A percentile compares a stretch with the other conserved stretches of the same genome.
phyloP scores from a whole-genome alignment of 2,113 vertebrate species.

The Callipepla californica region DNA sequence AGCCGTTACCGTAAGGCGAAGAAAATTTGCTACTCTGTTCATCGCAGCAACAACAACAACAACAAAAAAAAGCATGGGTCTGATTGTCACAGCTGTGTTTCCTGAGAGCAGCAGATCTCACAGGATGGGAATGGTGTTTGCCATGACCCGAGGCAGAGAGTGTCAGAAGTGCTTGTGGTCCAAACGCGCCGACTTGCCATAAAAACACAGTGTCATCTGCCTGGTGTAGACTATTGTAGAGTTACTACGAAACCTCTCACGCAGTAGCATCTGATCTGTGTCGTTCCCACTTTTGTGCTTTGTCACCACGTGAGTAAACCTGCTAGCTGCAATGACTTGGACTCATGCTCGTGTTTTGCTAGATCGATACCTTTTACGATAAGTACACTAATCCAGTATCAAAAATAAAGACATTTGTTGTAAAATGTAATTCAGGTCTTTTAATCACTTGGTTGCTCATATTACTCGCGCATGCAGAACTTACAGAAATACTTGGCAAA shows the following conservation, averaged over 20 bases:
- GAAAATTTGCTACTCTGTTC: not conserved
- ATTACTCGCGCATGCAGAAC: no score
- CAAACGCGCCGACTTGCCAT: slow-evolving; percentile 15
- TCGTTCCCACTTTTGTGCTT: slow-evolving; percentile 37
- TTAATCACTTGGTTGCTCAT: not conserved
- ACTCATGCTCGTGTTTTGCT: slow-evolving; percentile 58
- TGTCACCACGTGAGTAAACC: not conserved
- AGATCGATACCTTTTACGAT: slow-evolving; percentile 48
- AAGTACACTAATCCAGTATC: slow-evolving; percentile 22
- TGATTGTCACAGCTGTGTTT: not conserved
- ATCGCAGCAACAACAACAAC: not conserved
- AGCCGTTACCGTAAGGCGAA: slow-evolving; percentile 34
- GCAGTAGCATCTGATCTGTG: slow-evolving; percentile 46
- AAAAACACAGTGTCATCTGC: slow-evolving; percentile 39
- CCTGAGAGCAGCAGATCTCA: not conserved
- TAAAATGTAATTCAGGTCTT: slow-evolving; percentile 42
- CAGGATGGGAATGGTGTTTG: not conserved
- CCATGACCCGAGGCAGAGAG: not conserved
- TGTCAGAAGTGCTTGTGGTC: not conserved
- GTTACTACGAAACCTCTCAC: not conserved
- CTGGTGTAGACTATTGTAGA: not conserved
- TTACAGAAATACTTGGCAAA: not conserved
- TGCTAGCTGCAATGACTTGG: slow-evolving; percentile 32
- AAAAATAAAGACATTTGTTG: slow-evolving; percentile 67
- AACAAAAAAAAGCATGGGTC: not conserved